Evolutionary conservation across 2,797 vertebrate species (phyloP).

Genomic region (Cynodonichthys magdalenae): DNA sequence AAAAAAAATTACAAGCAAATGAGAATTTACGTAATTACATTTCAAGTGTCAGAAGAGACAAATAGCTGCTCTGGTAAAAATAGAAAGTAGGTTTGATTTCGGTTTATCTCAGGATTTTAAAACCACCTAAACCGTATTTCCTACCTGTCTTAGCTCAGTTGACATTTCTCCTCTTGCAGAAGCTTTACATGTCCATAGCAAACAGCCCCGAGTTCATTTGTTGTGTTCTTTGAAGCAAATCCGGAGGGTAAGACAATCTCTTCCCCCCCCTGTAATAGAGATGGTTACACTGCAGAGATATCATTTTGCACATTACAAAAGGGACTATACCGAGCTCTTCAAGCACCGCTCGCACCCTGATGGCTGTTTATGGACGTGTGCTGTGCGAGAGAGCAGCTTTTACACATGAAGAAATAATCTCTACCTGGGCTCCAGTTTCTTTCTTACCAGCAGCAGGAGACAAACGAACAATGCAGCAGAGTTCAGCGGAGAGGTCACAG

Average conservation of each 20-base stretch:
- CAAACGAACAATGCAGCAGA: slow-evolving; percentile 59
- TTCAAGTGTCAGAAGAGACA: no score
- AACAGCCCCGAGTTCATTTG: slow-evolving; percentile 69
- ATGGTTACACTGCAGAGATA: slow-evolving; percentile 76
- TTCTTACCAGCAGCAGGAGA: slow-evolving; percentile 57
- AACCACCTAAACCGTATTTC: background rate
- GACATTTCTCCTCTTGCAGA: slow-evolving; percentile 19
- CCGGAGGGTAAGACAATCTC: slow-evolving; percentile 79
- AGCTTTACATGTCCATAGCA: slow-evolving; percentile 30
- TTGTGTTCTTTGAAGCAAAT: slow-evolving; percentile 76
- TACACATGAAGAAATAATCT: slow-evolving; percentile 74
- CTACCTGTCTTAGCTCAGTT: slow-evolving; percentile 11
- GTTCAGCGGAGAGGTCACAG: slow-evolving; percentile 65
- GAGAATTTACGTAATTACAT: no score
- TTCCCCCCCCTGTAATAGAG: slow-evolving; percentile 77
- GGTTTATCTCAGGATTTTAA: background rate
- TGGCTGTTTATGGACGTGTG: slow-evolving; percentile 47
- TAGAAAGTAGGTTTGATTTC: background rate
- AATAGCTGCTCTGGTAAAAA: background rate
- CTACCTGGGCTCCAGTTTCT: slow-evolving; percentile 62
- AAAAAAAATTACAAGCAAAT: no score
- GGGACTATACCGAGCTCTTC: slow-evolving; percentile 65
- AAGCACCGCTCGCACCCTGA: slow-evolving; percentile 50
- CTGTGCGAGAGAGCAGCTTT: slow-evolving; percentile 56
- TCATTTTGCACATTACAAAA: slow-evolving; percentile 85